These are phyloP conservation scores for Calameuta pallipes DNA, from an alignment of 2,888 invertebrate species.

Conservation along the genomic window DNA sequence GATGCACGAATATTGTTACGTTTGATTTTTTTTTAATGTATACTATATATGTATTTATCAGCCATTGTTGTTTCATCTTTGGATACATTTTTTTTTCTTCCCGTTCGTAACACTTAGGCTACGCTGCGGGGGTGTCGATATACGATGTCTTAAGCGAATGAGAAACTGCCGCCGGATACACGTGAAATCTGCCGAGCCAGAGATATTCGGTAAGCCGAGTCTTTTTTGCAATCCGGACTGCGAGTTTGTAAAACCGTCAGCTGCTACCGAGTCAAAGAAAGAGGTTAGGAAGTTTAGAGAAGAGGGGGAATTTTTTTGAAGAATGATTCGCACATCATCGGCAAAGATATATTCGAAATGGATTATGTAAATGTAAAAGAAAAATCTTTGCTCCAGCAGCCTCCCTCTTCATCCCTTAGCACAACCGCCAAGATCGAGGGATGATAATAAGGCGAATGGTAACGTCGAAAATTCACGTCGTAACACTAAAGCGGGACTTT, in stretches of 20 bases:
- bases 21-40: neutral
- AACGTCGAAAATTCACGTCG: neutral
- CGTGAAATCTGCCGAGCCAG: neutral
- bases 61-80: too few species aligned
- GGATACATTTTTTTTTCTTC: neutral
- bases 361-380: neutral
- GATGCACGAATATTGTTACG: neutral
- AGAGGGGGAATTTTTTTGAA: neutral
- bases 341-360: neutral
- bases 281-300: neutral
- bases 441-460: neutral
- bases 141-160: neutral
- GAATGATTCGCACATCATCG: neutral
- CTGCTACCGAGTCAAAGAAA: neutral
- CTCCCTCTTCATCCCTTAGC: neutral
- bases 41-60: too few species aligned
- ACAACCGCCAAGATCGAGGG: neutral
- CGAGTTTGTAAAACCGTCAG: neutral
- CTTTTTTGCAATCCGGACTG: neutral
- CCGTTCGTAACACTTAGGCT: neutral
- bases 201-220: neutral
- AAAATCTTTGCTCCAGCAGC: neutral
- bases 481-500: neutral
- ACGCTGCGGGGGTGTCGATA: neutral
- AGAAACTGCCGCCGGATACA: neutral